Evolutionary conservation across 2,888 invertebrate genomes (phyloP).

Genomic region (Eubasilissa splendida): DNA sequence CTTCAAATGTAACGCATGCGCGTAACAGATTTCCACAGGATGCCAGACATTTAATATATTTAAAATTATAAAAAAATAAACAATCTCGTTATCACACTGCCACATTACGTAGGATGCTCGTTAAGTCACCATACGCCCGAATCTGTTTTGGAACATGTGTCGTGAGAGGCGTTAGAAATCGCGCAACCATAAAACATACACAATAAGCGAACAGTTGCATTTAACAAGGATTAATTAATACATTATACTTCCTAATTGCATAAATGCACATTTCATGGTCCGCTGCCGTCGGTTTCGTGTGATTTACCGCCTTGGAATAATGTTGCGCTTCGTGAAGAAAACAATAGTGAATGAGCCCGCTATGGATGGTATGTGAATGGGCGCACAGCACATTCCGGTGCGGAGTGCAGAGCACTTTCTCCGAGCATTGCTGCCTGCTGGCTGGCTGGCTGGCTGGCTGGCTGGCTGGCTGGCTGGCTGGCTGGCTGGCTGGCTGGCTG

Average conservation of each 20-base stretch:
- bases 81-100: no score
- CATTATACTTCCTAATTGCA: not conserved
- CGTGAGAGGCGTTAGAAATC: slow-evolving; percentile 37
- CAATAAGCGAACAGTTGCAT: not conserved
- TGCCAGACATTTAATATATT: no score
- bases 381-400: not conserved
- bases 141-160: slow-evolving; percentile 21
- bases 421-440: not conserved
- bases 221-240: slow-evolving; percentile 9
- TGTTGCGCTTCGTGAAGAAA: not conserved
- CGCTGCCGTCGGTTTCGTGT: not conserved
- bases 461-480: no score
- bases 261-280: slow-evolving; percentile 26
- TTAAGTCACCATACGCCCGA: slow-evolving; percentile 26
- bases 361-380: slow-evolving; percentile 11
- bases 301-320: slow-evolving; percentile 8
- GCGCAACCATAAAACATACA: slow-evolving; percentile 16
- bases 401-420: slow-evolving; percentile 11
- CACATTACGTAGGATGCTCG: slow-evolving; percentile 6
- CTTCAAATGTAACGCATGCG: no score
- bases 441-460: no score
- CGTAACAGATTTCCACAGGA: no score
- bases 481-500: no score
- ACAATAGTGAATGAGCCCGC: not conserved
- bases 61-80: no score